Evolutionary conservation across 2,888 invertebrate genomes (phyloP), one percentile per base, ranked within the genome.

Genomic region (Lamellibrachia satsuma): DNA sequence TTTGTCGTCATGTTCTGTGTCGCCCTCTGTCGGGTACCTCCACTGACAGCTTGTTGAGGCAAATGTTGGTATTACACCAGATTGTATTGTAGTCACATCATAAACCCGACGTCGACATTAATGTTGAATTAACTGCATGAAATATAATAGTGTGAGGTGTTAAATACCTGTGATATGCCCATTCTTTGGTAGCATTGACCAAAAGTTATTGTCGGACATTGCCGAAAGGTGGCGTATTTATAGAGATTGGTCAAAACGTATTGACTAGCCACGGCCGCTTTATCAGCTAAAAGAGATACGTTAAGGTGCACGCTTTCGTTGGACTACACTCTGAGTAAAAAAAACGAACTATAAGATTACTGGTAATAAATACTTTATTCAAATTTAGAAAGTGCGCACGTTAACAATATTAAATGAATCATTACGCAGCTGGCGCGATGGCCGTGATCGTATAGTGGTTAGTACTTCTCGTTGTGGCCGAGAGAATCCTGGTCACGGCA

Each of bases 401-500:
- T 75, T 15, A 22, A 75, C 75, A 1, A 75, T 15, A 75, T 75
- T 75, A 75, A 75, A 75, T 6, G 75, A 2, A 1, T 1, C 22
- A 6, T 4, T 15, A 22, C 22, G 2, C 75, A 75, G 75, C 75
- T 75, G 75, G 75, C 75, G 75, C 75, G 22, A 75, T 75, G 75
- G 75, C 75, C 75, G 75, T 75, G 75, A 75, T 75, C 75, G 75
- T 75, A 75, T 75, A 75, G 75, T 75, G 75, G 75, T 75, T 75
- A 75, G 75, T 75, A 75, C 75, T 75, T 75, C 75, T 75, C 75
- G 75, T 75, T 75, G 75, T 75, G 75, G 75, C 75, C 75, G 75
- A 75, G 75, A 75, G 75, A 75, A 75, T 75, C 75, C 75, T 75
- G 75, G 75, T 75, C 75, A 75, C 75, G 75, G 75, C 75, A 75